Percentiles rank a stretch among this genome's conserved stretches.
Evolutionary conservation across 2,797 vertebrate genomes (phyloP).

Genomic region (Poeciliopsis infans): DNA sequence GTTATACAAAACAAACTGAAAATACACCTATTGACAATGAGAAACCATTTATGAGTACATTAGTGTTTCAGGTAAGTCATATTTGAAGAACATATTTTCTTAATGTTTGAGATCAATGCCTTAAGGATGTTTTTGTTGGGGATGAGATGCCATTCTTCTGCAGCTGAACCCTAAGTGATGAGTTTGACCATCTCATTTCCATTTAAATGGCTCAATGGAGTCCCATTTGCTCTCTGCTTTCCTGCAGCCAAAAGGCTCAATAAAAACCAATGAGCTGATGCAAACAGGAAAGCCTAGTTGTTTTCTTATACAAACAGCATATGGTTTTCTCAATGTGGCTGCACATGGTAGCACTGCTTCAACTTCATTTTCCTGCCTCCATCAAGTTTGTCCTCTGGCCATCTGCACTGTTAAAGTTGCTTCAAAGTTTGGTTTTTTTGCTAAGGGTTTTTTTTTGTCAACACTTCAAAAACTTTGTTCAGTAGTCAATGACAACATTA

Average conservation of each 20-base stretch:
- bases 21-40: constrained; percentile 48
- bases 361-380: constrained; percentile 59
- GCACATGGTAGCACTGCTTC: constrained; percentile 60
- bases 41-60: constrained; percentile 42
- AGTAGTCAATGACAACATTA: constrained; percentile 2
- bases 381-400: constrained; percentile 63
- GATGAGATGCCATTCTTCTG: constrained; percentile 53
- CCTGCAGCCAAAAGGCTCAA: constrained; percentile 73
- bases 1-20: constrained; percentile 46
- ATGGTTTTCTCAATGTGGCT: constrained; percentile 61
- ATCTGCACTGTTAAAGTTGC: constrained; percentile 74
- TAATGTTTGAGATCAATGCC: constrained; percentile 51
- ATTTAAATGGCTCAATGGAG: constrained; percentile 73
- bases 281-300: constrained; percentile 66
- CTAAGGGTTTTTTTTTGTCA: constrained; percentile 53
- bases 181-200: constrained; percentile 82
- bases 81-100: constrained; percentile 40
- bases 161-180: constrained; percentile 60
- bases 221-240: constrained; percentile 72
- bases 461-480: constrained; percentile 26
- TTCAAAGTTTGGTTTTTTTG: not conserved
- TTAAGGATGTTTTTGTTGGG: constrained; percentile 41
- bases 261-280: constrained; percentile 81
- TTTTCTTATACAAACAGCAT: constrained; percentile 71
- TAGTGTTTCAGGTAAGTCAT: constrained; percentile 46